Conservation (phyloP, 2,113 vertebrate genomes). For the Mixornis gularis region DNA sequence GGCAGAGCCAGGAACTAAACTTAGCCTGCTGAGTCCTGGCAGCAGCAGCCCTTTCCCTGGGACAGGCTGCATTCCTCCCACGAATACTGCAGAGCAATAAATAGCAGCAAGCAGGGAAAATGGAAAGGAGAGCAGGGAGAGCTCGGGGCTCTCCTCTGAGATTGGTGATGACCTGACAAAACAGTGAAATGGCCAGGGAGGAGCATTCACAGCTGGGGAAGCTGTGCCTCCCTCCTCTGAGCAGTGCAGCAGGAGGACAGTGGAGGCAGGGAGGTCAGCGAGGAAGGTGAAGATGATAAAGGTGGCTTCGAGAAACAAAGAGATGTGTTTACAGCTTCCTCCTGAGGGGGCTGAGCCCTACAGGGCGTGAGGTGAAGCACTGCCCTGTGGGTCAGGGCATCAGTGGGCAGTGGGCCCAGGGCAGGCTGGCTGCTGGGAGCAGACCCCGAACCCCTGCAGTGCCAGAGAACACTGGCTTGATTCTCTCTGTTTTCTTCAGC, state of each 20-base stretch:
- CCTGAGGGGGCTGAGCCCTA: not conserved
- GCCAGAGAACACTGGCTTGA: rapidly evolving
- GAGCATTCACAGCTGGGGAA: not conserved
- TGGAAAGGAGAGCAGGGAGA: not conserved
- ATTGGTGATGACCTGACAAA: not conserved
- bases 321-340: not conserved
- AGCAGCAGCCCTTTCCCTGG: not conserved
- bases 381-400: not conserved
- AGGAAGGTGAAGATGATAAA: not conserved
- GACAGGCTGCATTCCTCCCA: conserved; percentile 43
- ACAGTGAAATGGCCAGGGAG: not conserved
- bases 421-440: not conserved
- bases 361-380: not conserved
- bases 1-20: not conserved
- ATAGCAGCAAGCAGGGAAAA: not conserved
- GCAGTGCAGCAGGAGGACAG: rapidly evolving
- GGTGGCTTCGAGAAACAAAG: not conserved
- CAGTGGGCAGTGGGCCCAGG: rapidly evolving
- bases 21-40: not conserved
- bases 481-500: not conserved
- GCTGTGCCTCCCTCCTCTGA: not conserved
- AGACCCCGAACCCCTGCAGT: not conserved
- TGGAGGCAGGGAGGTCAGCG: not conserved
- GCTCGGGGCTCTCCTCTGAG: not conserved
- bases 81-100: not conserved